These are phyloP conservation scores for Drosophila algonquin DNA, from an alignment of 2,888 invertebrate species.

Conservation along the genomic window DNA sequence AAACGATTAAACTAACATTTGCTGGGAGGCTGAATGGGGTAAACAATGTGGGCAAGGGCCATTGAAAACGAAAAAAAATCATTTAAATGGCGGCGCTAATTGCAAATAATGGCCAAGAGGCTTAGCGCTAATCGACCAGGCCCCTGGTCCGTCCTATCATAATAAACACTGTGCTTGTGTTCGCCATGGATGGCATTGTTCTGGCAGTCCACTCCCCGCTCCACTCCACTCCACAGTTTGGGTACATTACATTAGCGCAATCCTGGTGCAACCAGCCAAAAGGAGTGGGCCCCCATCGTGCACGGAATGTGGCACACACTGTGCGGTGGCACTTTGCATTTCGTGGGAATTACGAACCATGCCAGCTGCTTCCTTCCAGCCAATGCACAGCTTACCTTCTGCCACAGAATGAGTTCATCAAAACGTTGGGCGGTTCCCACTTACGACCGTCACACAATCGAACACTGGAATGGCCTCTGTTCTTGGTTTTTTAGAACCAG, in stretches of 20 bases:
- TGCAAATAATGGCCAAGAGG: slow-evolving; percentile 48
- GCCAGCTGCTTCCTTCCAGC: no score
- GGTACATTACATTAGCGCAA: neutral
- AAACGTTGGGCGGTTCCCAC: no score
- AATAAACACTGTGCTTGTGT: no score
- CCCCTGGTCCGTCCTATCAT: no score
- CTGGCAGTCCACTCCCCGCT: neutral
- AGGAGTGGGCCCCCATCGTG: neutral
- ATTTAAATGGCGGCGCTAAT: slow-evolving; percentile 65
- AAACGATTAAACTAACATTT: slow-evolving; percentile 41
- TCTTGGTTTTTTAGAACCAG: neutral
- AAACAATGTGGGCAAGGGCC: slow-evolving; percentile 23
- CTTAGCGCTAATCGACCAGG: slow-evolving; percentile 11
- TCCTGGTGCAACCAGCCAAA: neutral
- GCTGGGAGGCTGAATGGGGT: slow-evolving; percentile 27
- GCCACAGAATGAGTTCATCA: neutral
- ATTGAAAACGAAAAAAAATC: slow-evolving; percentile 29
- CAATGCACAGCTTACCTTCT: neutral
- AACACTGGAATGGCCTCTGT: no score
- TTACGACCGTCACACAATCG: no score
- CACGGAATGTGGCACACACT: neutral
- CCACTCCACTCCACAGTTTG: neutral
- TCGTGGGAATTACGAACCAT: no score
- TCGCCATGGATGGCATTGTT: no score
- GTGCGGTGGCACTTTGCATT: neutral